Percentiles rank a stretch among this genome's conserved stretches.
Conservation (phyloP, 2,797 vertebrate species). For the Euphonia xanthogaster region DNA sequence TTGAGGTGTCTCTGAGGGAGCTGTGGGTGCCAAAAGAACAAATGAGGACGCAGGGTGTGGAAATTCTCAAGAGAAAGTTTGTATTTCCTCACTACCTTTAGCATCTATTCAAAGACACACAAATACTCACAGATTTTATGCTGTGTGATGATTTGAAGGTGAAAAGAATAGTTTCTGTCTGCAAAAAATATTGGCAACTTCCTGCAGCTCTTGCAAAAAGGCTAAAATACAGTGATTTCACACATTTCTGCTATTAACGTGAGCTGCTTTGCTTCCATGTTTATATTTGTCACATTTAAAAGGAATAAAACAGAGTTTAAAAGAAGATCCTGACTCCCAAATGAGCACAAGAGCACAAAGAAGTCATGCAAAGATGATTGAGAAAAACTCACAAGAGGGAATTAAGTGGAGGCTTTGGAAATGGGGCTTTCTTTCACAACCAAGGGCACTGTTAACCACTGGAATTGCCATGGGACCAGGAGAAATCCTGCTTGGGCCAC, state of each 20-base stretch:
- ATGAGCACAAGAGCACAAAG: constrained; percentile 38
- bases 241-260: constrained; percentile 54
- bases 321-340: constrained; percentile 59
- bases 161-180: neutral
- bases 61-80: neutral
- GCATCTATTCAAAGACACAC: neutral
- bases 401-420: constrained; percentile 34
- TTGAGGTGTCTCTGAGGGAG: neutral
- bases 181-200: constrained; percentile 30
- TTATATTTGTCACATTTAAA: constrained; percentile 70
- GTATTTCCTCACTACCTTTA: neutral
- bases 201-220: neutral
- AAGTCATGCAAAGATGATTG: constrained; percentile 61
- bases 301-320: constrained; percentile 66
- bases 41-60: neutral
- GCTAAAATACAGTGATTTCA: constrained; percentile 2
- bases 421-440: neutral
- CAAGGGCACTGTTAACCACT: neutral
- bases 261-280: constrained; percentile 68
- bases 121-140: neutral
- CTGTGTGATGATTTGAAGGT: neutral
- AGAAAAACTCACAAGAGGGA: constrained; percentile 53
- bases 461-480: neutral
- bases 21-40: neutral
- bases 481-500: neutral